Conservation (phyloP, 1,140 invertebrate genomes). For the Formica exsecta region DNA sequence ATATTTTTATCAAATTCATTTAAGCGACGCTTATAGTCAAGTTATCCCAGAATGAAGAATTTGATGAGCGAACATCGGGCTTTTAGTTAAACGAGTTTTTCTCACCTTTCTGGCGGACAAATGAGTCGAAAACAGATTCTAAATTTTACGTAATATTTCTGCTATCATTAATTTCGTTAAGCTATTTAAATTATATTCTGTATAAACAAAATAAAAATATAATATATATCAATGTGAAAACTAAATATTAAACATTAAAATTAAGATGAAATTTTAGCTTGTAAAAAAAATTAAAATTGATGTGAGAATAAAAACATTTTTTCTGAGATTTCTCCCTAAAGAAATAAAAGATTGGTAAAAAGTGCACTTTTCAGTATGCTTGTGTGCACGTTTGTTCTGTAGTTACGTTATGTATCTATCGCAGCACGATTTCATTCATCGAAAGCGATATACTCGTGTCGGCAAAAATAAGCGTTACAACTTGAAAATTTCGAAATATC, state of each 20-base stretch:
- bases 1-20: slow-evolving; percentile 41
- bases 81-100: slow-evolving; percentile 25
- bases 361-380: not conserved
- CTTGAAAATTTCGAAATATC: slow-evolving; percentile 12
- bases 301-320: not conserved
- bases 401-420: not conserved
- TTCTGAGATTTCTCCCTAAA: not conserved
- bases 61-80: slow-evolving; percentile 19
- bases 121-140: not conserved
- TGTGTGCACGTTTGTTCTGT: not conserved
- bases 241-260: not conserved
- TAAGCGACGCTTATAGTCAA: slow-evolving; percentile 11
- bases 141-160: not conserved
- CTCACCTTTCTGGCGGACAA: slow-evolving; percentile 8
- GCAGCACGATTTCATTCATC: not conserved
- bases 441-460: not conserved
- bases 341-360: not conserved
- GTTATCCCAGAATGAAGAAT: slow-evolving; percentile 18
- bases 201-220: not conserved
- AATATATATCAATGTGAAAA: not conserved
- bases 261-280: not conserved
- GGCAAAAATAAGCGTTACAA: not conserved
- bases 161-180: not conserved
- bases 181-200: not conserved
- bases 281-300: slow-evolving; percentile 7